These are phyloP conservation scores for Diplodus sargus DNA, from an alignment of 2,797 vertebrate species.

Conservation along the genomic window DNA sequence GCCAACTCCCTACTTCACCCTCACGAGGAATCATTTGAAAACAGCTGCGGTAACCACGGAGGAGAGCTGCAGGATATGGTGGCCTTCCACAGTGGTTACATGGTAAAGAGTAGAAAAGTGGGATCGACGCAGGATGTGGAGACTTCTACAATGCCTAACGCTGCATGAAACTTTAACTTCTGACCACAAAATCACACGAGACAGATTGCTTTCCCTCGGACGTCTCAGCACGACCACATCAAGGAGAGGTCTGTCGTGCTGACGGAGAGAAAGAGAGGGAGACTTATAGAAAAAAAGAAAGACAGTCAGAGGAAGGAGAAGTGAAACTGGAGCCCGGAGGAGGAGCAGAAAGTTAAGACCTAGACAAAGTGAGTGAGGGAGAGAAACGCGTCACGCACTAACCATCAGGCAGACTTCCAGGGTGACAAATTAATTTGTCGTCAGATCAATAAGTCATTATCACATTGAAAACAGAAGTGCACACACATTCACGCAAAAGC, in stretches of 20 bases:
- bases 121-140: conserved; percentile 67
- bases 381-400: conserved; percentile 24
- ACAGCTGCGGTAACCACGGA: conserved; percentile 49
- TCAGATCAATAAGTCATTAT: conserved; percentile 77
- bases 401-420: conserved; percentile 37
- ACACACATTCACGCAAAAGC: conserved; percentile 23
- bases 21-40: conserved; percentile 56
- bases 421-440: conserved; percentile 65
- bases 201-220: conserved; percentile 67
- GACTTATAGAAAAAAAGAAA: conserved; percentile 21
- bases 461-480: conserved; percentile 49
- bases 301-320: conserved; percentile 25
- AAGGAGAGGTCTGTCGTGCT: conserved; percentile 50
- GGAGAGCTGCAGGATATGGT: conserved; percentile 57
- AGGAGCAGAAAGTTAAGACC: conserved; percentile 18
- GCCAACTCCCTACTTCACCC: conserved; percentile 31
- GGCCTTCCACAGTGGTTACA: conserved; percentile 65
- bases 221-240: conserved; percentile 63
- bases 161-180: conserved; percentile 63
- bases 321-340: conserved; percentile 39
- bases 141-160: conserved; percentile 56
- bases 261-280: conserved; percentile 15
- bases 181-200: conserved; percentile 65
- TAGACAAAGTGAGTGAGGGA: conserved; percentile 33
- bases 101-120: conserved; percentile 57